Evolutionary conservation across 2,888 invertebrate genomes (phyloP), one percentile per base, ranked within the genome.

Genomic region (Polyommatus iphigenia): DNA sequence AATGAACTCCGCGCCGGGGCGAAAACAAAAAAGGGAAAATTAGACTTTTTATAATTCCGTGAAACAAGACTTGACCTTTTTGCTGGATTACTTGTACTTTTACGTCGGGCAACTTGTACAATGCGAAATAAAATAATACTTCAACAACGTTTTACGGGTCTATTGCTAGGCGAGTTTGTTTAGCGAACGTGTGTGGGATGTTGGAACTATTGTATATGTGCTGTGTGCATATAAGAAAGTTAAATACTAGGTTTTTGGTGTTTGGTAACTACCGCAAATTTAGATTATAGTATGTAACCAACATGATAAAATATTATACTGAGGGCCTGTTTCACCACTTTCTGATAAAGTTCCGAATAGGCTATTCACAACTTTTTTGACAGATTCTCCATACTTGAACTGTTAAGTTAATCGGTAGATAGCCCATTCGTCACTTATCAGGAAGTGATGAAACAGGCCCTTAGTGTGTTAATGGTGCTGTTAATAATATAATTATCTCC

Each of bases 31-130:
- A 36, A 73, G 73, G 24, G 75, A 75, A 75, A 75, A 75, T 75
- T 75, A 75, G 75, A 75, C 75, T 75, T 75, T 75, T 75, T 75
- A 75, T 75, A 75, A 75, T 75, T 75, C 75, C 75, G 75, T 54
- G 75, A 75, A 75, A 75, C 75, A 50, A 54, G 75, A 54, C 75
- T 54, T 54, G 75, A 75, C 75, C 75, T 75, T 75, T 54, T 75
- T 24, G 75, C 54, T 75, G 54, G 20, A 54, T 50, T 29, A 72
- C 72, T 72, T 41, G 72, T 41, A 75, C 75, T 67, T 67, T 15
- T 67, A 46, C 62, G 29, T 32, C 29, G 15, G 18, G 29, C 62
- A 73, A 36, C 36, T 72, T 20, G 72, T 41, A 75, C 75, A 54
- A 24, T 73, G 41, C 15, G 24, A 18, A 54, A 75, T 54, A 54